These are phyloP conservation scores for Smutsia temminckii DNA, from an alignment of 2,797 vertebrate species.

Conservation along the genomic window DNA sequence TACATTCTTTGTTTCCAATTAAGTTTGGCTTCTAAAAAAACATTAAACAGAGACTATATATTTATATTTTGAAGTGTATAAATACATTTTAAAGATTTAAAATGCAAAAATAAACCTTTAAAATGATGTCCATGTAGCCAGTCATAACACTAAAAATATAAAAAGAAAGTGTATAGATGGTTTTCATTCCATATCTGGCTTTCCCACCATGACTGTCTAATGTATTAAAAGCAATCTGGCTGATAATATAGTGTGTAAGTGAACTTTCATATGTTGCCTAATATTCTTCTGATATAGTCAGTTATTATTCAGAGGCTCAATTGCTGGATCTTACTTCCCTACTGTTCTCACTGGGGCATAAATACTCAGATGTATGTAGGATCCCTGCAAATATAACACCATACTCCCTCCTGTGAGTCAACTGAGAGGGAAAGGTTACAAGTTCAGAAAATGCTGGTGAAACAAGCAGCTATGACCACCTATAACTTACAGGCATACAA, in stretches of 20 bases:
- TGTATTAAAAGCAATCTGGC: neutral
- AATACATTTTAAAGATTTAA: neutral
- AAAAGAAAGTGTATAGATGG: neutral
- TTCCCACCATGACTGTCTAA: neutral
- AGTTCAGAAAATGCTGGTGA: slow-evolving; percentile 59
- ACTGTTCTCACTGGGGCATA: neutral
- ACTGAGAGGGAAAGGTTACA: neutral
- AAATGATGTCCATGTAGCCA: neutral
- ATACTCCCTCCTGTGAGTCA: neutral
- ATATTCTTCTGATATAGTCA: neutral
- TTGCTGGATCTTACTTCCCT: neutral
- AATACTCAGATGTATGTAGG: neutral
- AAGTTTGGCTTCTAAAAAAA: neutral
- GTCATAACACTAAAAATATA: neutral
- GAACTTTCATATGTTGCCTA: neutral
- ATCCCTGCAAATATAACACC: neutral
- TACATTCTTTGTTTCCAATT: neutral
- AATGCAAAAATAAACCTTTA: neutral
- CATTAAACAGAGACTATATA: neutral
- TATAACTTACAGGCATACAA: neutral
- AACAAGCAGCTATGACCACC: neutral
- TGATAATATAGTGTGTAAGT: neutral
- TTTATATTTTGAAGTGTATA: neutral
- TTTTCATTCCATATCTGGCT: neutral
- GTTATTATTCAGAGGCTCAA: neutral